phyloP scores from a whole-genome alignment of 1,140 invertebrate genomes.

The Drepana arcuata region DNA sequence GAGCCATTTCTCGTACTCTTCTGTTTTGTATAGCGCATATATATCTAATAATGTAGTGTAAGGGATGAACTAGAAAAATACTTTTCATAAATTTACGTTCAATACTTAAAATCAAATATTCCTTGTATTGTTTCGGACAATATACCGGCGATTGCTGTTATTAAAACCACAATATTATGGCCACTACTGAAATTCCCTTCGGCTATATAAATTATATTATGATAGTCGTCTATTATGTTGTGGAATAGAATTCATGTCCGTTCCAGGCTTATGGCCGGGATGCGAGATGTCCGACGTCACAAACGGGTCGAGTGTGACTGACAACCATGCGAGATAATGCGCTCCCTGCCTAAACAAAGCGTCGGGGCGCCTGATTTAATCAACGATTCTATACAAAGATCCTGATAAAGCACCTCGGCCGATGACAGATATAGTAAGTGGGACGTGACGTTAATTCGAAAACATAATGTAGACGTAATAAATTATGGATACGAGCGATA shows the following conservation, averaged over 20 bases:
- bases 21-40: too few relatives aligned
- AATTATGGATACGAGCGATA: constrained; percentile 31
- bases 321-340: constrained; percentile 37
- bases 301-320: constrained; percentile 28
- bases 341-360: constrained; percentile 31
- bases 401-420: constrained; percentile 17
- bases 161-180: too few relatives aligned
- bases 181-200: too few relatives aligned
- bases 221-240: constrained; percentile 8
- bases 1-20: too few relatives aligned
- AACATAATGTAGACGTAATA: constrained; percentile 19
- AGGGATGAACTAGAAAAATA: too few relatives aligned
- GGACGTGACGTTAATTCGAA: constrained; percentile 25
- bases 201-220: too few relatives aligned
- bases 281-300: constrained; percentile 16
- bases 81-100: too few relatives aligned
- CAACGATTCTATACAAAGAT: constrained; percentile 33
- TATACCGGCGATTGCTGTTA: too few relatives aligned
- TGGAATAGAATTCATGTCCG: constrained; percentile 12
- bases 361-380: constrained; percentile 35
- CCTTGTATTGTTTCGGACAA: too few relatives aligned
- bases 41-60: too few relatives aligned
- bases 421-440: constrained; percentile 22
- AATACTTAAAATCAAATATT: too few relatives aligned
- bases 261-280: constrained; percentile 5